Evolutionary conservation across 2,888 invertebrate species (phyloP), one percentile per base, ranked within the genome.

Genomic region (Phaedon cochleariae): DNA sequence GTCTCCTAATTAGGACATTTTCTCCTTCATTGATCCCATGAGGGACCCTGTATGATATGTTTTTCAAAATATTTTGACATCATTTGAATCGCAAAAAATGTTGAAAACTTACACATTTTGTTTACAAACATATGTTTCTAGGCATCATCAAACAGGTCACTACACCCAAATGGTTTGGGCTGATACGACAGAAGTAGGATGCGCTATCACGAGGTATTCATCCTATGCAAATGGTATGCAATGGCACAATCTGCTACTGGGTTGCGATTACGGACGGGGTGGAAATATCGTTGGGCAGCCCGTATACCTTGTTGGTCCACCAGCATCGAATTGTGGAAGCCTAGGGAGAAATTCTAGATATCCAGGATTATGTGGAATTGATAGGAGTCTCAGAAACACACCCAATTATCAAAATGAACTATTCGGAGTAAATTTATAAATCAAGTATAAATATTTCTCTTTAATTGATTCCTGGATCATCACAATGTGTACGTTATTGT

Each of bases 131-230:
- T 34, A 20, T 26, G 57, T 18, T 76, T 77, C 54, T 46, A 78
- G 80, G 61, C 77, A 74, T 15, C 70, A 74, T 1, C 73, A 75
- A 62, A 77, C 80, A 2, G 82, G 82, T 1, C 82, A 83, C 65
- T 83, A 83, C 68, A 82, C 82, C 0, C 81, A 82, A 66, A 74
- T 83, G 74, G 55, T 81, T 10, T 83, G 82, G 82, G 79, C 80
- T 0, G 77, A 81, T n/a, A 79, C 79, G 6, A 68, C 74, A 10
- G 74, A 77, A 48, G 67, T 83, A 26, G 82, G 82, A 22, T 83
- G 82, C 67, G 82, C 79, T 4, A 66, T 75, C 9, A 68, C 75
- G 20, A 77, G 73, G 51, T 82, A 80, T 68, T 77, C 78, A 10
- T 64, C 71, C 22, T 53, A 57, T 20, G 48, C 66, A 7, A 51